Evolutionary conservation across 1,140 invertebrate genomes (phyloP).

Genomic region (Neotoxoptera formosana): DNA sequence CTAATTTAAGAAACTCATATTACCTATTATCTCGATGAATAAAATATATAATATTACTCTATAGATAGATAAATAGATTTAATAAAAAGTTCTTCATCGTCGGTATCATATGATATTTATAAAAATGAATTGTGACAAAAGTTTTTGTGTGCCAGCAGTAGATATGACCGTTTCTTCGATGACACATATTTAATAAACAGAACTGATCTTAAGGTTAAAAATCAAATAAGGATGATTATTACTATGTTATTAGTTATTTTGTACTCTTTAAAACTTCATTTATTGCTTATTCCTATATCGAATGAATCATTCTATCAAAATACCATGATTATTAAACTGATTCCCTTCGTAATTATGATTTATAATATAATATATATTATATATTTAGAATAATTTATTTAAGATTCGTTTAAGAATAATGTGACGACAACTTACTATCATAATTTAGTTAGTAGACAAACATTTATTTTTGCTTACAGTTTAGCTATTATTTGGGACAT

Average conservation of each 20-base stretch:
- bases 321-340: no score
- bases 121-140: no score
- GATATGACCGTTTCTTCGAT: no score
- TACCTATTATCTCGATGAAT: background rate
- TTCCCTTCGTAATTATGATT: no score
- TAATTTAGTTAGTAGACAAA: background rate
- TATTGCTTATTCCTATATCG: no score
- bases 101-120: background rate
- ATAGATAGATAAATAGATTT: background rate
- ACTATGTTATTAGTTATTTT: background rate
- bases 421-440: background rate
- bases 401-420: background rate
- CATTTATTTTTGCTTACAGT: background rate
- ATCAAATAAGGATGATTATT: background rate
- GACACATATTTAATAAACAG: background rate
- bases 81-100: background rate
- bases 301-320: no score
- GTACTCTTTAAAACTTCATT: background rate
- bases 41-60: background rate
- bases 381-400: background rate
- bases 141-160: no score
- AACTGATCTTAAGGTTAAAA: background rate
- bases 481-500: background rate
- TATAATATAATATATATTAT: background rate
- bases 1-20: background rate